A percentile compares a stretch with the other conserved stretches of the same genome.
Conservation (phyloP, 2,797 vertebrate genomes). For the Sebastolobus alascanus region DNA sequence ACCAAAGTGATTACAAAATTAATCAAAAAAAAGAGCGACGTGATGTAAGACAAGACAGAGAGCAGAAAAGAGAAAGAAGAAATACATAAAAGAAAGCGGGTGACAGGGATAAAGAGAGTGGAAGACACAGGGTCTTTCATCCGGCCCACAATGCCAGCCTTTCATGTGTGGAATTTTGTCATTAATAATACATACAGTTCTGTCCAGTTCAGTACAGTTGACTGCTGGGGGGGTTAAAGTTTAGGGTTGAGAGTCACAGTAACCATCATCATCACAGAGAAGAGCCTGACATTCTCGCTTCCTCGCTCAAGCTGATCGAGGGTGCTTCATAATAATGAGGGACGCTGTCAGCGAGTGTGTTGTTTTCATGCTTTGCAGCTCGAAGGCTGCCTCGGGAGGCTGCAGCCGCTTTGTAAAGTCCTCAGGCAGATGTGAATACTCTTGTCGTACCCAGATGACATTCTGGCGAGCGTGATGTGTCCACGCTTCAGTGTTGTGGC, state of each 20-base stretch:
- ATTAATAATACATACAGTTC: constrained; percentile 85
- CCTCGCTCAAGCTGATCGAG: constrained; percentile 46
- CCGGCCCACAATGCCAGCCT: constrained; percentile 79
- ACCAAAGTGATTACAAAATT: constrained; percentile 29
- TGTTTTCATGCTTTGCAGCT: constrained; percentile 28
- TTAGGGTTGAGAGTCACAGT: constrained; percentile 59
- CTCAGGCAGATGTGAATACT: constrained; percentile 52
- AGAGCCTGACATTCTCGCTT: constrained; percentile 61
- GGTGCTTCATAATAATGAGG: constrained; percentile 46
- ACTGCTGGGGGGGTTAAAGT: constrained; percentile 73
- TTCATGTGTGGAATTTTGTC: constrained; percentile 84
- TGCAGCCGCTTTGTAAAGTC: constrained; percentile 31
- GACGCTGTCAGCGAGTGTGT: constrained; percentile 11
- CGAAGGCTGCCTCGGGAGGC: constrained; percentile 33
- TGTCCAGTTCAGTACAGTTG: constrained; percentile 58
- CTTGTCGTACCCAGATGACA: constrained; percentile 46
- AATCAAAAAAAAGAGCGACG: constrained; percentile 1
- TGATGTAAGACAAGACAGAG: constrained; percentile 25
- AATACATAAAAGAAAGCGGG: constrained; percentile 19
- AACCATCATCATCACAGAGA: constrained; percentile 50
- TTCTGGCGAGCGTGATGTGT: constrained; percentile 33
- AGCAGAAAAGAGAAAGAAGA: constrained; percentile 34
- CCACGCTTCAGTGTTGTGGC: constrained; percentile 19
- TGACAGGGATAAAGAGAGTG: constrained; percentile 26
- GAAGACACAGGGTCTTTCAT: constrained; percentile 79